Percentiles rank a stretch among this genome's conserved stretches.
These are phyloP conservation scores for Neomicropteryx cornuta DNA, from an alignment of 1,140 invertebrate species.

Conservation along the genomic window DNA sequence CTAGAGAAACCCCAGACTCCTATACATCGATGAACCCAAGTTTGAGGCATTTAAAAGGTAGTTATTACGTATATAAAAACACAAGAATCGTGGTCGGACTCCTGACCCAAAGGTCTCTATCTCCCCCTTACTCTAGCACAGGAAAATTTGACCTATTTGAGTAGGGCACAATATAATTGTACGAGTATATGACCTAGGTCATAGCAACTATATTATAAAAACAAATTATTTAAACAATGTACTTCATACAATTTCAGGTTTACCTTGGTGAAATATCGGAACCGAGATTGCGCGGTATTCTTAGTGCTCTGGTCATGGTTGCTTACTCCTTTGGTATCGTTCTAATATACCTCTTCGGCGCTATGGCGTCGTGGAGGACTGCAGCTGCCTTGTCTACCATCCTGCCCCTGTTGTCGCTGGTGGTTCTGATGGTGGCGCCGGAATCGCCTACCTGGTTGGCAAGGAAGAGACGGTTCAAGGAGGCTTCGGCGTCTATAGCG, in stretches of 20 bases:
- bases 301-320: conserved; percentile 52
- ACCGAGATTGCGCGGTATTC: conserved; percentile 50
- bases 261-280: conserved; percentile 62
- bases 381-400: conserved; percentile 51
- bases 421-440: conserved; percentile 49
- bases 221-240: too few species aligned
- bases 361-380: conserved; percentile 47
- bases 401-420: conserved; percentile 43
- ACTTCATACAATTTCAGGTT: conserved; percentile 37
- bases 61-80: too few species aligned
- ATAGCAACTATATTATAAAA: too few species aligned
- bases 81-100: too few species aligned
- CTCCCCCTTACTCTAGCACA: too few species aligned
- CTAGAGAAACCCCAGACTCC: too few species aligned
- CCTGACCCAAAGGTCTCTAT: too few species aligned
- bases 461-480: conserved; percentile 43
- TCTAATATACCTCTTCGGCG: conserved; percentile 55
- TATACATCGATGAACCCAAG: too few species aligned
- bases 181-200: too few species aligned
- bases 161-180: not conserved
- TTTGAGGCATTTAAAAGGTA: too few species aligned
- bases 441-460: conserved; percentile 65
- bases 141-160: too few species aligned
- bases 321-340: conserved; percentile 60
- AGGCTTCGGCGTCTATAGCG: conserved; percentile 50